phyloP scores from a whole-genome alignment of 2,888 invertebrate genomes.

The Agonopterix heracliana region DNA sequence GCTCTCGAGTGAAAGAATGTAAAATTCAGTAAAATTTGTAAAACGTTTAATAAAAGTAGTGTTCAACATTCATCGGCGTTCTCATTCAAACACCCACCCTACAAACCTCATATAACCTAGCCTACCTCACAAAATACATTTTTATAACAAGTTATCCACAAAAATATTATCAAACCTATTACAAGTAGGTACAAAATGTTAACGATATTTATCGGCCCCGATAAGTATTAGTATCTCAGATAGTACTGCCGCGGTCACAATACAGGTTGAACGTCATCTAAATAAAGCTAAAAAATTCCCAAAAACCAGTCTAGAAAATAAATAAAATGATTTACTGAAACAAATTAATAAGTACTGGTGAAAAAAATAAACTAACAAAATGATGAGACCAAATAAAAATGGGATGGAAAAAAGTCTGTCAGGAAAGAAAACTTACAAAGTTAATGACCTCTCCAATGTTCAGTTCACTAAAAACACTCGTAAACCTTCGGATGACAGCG shows the following conservation, averaged over 20 bases:
- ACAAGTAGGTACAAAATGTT: no score
- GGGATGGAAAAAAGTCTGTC: conserved; percentile 8
- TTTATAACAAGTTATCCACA: no score
- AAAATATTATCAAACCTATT: no score
- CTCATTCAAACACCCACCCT: no score
- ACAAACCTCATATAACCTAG: no score
- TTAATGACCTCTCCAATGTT: conserved; percentile 20
- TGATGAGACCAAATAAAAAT: conserved; percentile 4
- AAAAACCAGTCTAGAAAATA: neutral
- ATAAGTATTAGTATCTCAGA: neutral
- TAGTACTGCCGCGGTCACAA: neutral
- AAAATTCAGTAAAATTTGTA: no score
- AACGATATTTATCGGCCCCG: no score
- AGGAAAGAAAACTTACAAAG: conserved; percentile 18
- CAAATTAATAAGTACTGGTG: neutral
- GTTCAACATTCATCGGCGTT: no score
- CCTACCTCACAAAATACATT: no score
- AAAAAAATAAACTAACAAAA: neutral
- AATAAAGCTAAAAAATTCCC: neutral
- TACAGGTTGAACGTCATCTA: neutral
- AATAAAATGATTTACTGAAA: neutral
- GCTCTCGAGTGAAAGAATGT: no score
- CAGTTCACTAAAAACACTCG: conserved; percentile 16
- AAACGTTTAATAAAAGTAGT: no score
- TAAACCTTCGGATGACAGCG: conserved; percentile 13